Conservation (phyloP, 2,888 invertebrate species). For the Dryobota labecula region DNA sequence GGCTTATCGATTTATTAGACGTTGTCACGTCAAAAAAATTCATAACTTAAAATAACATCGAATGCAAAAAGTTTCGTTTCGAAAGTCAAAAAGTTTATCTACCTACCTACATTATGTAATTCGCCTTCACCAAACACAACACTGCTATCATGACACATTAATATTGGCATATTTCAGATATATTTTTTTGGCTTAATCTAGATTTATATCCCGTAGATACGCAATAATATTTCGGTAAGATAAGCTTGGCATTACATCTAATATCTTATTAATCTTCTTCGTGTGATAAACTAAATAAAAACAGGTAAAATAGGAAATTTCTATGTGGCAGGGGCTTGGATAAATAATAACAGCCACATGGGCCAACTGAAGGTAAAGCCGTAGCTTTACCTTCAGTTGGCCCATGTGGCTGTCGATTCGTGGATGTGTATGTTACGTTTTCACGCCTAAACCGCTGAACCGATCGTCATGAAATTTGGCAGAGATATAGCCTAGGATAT, state of each 20-base stretch:
- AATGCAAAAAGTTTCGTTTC: neutral
- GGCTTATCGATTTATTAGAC: too few species aligned
- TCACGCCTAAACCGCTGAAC: too few species aligned
- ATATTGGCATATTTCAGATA: slow-evolving; percentile 46
- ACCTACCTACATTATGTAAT: slow-evolving; percentile 3
- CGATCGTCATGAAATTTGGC: too few species aligned
- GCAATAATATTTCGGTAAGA: slow-evolving; percentile 38
- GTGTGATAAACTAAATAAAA: slow-evolving; percentile 30
- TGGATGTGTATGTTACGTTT: too few species aligned
- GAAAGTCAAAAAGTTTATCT: neutral
- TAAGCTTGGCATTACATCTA: slow-evolving; percentile 25
- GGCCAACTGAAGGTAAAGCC: too few species aligned
- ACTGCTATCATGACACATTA: slow-evolving; percentile 41
- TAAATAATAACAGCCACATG: too few species aligned
- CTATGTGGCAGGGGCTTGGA: too few species aligned
- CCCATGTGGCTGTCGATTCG: too few species aligned
- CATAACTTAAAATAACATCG: neutral
- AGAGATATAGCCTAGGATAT: too few species aligned
- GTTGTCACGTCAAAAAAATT: too few species aligned
- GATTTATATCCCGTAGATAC: slow-evolving; percentile 44
- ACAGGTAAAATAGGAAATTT: slow-evolving; percentile 4
- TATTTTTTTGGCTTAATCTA: slow-evolving; percentile 43
- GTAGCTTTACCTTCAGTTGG: too few species aligned
- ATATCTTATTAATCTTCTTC: slow-evolving; percentile 46
- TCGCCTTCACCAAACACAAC: slow-evolving; percentile 10